Base-by-base conservation (phyloP, 2,888 invertebrate species). In the Erebia epiphron region DNA sequence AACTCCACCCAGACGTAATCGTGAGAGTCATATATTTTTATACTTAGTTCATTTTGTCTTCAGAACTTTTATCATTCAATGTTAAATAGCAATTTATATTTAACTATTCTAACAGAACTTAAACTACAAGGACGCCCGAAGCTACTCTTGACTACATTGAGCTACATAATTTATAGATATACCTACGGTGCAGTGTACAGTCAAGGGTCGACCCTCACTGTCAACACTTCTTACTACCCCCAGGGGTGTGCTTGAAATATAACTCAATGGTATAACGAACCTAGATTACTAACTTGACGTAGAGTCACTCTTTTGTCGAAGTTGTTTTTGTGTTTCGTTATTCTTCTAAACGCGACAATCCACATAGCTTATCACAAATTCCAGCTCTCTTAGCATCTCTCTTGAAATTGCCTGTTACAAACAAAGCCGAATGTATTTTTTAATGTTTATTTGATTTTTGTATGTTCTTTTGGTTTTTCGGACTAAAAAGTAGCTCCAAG, bases 241-340 rank as follows among this genome's bases (percentile, higher is more conserved):
- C 60, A 66, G 72, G 72, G 74, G 73, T 50, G 21, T 52, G 63
- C 77, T 76, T 73, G 76, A 76, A 74, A 77, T 76, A 77, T 72
- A 69, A 68, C 73, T 73, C 68, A 58, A 77, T 71, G 68, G 71
- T 67, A 74, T 67, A 68, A 67, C 57, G 67, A 66, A 71, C 67
- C 50, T 62, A 62, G 61, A 68, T 68, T 70, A 68, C 67, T 41
- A 57, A 68, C 73, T 73, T 77, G 75, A 72, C 73, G 73, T 76
- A 70, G 2, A 13, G 10, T 10, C 14, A 56, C 13, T 56, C 21
- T 18, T 21, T 13, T 21, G 21, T 49, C 13, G 8, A 21, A 7
- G 49, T 5, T 7, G 11, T 43, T 43, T 43, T 10, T 43, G 50
- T 50, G 50, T 50, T n/a, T n/a, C 13, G n/a, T 50, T n/a, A 50